Evolutionary conservation across 1,140 invertebrate species (phyloP).

Genomic region (Sycophila sp.): DNA sequence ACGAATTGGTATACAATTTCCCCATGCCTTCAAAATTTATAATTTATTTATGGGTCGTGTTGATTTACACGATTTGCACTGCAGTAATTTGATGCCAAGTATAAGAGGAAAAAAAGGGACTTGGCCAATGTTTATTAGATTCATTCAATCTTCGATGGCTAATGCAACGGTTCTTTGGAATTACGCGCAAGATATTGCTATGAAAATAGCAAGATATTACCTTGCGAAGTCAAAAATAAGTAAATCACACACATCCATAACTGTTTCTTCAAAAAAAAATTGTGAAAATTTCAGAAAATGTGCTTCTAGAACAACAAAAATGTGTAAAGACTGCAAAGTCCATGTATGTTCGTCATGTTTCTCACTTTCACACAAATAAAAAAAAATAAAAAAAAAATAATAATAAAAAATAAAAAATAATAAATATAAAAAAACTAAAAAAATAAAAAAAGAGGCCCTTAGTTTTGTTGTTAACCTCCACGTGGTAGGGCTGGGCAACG

Average conservation of each 20-base stretch:
- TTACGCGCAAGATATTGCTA: conserved; percentile 6
- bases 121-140: conserved; percentile 3
- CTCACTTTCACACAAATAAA: background rate
- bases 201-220: conserved; percentile 16
- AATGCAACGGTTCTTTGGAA: conserved; percentile 25
- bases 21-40: background rate
- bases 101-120: conserved; percentile 18
- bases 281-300: conserved; percentile 10
- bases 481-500: background rate
- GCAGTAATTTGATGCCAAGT: conserved; percentile 17
- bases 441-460: background rate
- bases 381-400: background rate
- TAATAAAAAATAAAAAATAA: background rate
- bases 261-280: background rate
- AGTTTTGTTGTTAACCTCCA: background rate
- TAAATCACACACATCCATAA: background rate
- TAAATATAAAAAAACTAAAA: background rate
- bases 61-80: conserved; percentile 23
- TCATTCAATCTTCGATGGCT: conserved; percentile 24
- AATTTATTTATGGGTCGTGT: conserved; percentile 23
- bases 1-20: background rate
- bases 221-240: conserved; percentile 9
- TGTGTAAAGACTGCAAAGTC: conserved; percentile 14
- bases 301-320: conserved; percentile 10
- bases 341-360: conserved; percentile 14